phyloP scores from a whole-genome alignment of 2,113 vertebrate genomes.

The Atractosteus spatula region DNA sequence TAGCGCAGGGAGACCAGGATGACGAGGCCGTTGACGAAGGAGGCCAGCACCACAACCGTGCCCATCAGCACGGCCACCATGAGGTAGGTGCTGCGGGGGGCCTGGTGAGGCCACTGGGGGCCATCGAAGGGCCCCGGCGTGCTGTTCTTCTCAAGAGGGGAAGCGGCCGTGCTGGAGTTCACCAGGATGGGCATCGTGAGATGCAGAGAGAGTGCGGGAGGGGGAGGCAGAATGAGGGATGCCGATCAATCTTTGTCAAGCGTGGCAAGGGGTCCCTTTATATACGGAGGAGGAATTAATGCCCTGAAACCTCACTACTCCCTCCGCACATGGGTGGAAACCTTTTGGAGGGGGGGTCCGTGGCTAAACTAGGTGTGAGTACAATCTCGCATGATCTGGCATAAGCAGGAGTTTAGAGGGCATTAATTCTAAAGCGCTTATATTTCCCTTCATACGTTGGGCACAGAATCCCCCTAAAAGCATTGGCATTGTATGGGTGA shows the following conservation, averaged over 20 bases:
- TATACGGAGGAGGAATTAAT: neutral
- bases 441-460: too few species aligned
- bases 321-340: too few species aligned
- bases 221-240: neutral
- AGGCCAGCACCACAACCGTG: slow-evolving; percentile 25
- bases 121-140: slow-evolving; percentile 44
- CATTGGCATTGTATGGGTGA: too few species aligned
- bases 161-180: neutral
- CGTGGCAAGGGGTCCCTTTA: neutral
- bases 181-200: neutral
- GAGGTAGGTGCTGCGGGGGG: slow-evolving; percentile 26
- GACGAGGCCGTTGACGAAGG: slow-evolving; percentile 37
- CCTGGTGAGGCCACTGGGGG: slow-evolving; percentile 57
- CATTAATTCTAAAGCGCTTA: neutral
- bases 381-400: neutral
- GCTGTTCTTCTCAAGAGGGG: accelerated
- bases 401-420: neutral
- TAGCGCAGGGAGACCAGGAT: slow-evolving; percentile 42
- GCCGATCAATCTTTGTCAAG: neutral
- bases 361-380: neutral
- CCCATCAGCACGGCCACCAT: slow-evolving; percentile 46
- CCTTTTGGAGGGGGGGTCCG: neutral
- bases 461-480: too few species aligned
- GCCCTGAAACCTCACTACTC: neutral
- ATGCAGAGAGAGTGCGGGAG: neutral